These are phyloP conservation scores for Polylopha cassiicola DNA, from an alignment of 2,888 invertebrate species.

Conservation along the genomic window DNA sequence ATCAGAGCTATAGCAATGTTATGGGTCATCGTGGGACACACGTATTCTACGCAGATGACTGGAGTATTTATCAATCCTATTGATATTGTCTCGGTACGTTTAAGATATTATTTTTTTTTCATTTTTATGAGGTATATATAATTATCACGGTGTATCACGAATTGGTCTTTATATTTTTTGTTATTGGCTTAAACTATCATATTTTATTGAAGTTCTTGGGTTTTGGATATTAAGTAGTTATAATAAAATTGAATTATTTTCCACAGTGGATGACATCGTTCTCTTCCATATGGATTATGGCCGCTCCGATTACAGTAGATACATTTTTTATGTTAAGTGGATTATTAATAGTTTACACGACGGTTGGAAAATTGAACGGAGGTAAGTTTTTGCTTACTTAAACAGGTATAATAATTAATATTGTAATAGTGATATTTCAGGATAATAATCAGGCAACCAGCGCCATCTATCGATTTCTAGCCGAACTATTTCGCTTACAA, in stretches of 20 bases:
- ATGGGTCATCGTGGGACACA: constrained; percentile 69
- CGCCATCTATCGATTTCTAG: too few relatives aligned
- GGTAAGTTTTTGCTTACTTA: constrained; percentile 33
- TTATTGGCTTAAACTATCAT: too few relatives aligned
- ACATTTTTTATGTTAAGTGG: constrained; percentile 77
- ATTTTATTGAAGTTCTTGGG: too few relatives aligned
- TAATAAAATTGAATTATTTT: neutral
- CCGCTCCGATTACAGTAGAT: constrained; percentile 76
- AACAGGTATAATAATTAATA: neutral
- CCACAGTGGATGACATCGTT: constrained; percentile 52
- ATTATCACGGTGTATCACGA: too few relatives aligned
- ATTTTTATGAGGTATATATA: too few relatives aligned
- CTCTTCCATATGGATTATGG: constrained; percentile 51
- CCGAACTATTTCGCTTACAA: too few relatives aligned
- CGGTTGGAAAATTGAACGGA: constrained; percentile 46
- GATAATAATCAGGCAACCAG: too few relatives aligned
- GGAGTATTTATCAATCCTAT: constrained; percentile 36
- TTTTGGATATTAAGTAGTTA: neutral
- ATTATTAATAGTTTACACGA: constrained; percentile 52
- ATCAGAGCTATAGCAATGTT: constrained; percentile 65
- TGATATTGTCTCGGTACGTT: constrained; percentile 38
- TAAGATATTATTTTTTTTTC: too few relatives aligned
- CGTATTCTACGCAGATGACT: constrained; percentile 35
- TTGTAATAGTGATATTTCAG: neutral
- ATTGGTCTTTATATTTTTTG: too few relatives aligned